Percentiles rank a stretch among this genome's conserved stretches.
Conservation (phyloP, 1,140 invertebrate genomes). For the Ceratoteleas bidentatus region DNA sequence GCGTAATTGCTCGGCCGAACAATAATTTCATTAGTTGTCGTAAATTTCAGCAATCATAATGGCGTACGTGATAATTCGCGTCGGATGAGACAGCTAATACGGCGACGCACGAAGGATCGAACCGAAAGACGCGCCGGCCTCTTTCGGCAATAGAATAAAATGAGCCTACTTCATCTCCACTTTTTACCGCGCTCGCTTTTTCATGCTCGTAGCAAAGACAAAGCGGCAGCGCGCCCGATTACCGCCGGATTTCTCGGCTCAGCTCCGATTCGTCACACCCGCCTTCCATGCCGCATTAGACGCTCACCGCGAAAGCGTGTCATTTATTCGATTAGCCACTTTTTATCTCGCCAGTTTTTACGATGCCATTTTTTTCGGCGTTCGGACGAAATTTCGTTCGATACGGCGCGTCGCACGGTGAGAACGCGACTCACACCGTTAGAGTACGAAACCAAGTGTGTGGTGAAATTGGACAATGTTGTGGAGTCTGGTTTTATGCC, state of each 20-base stretch:
- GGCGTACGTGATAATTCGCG: conserved; percentile 56
- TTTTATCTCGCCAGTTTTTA: conserved; percentile 62
- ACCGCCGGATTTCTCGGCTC: conserved; percentile 54
- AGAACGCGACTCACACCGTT: too few relatives aligned
- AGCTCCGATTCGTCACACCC: conserved; percentile 59
- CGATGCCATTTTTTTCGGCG: conserved; percentile 32
- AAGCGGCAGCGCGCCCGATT: conserved; percentile 61
- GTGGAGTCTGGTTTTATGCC: too few relatives aligned
- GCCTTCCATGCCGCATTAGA: conserved; percentile 61
- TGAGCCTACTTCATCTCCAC: conserved; percentile 35
- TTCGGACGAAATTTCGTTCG: conserved; percentile 53
- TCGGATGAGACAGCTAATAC: conserved; percentile 57
- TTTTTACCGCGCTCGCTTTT: conserved; percentile 40
- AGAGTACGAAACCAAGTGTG: too few relatives aligned
- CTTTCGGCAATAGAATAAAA: conserved; percentile 58
- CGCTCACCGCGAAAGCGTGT: conserved; percentile 66
- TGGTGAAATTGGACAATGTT: too few relatives aligned
- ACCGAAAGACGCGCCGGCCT: conserved; percentile 21
- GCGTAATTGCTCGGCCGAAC: conserved; percentile 34
- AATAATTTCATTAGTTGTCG: conserved; percentile 54
- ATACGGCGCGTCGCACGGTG: too few relatives aligned
- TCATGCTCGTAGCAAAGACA: conserved; percentile 52
- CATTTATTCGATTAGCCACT: conserved; percentile 68
- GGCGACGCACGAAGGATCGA: conserved; percentile 36
- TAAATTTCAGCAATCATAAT: conserved; percentile 62